These are phyloP conservation scores for Tenthredo distinguenda DNA, from an alignment of 2,888 invertebrate species.

Conservation along the genomic window DNA sequence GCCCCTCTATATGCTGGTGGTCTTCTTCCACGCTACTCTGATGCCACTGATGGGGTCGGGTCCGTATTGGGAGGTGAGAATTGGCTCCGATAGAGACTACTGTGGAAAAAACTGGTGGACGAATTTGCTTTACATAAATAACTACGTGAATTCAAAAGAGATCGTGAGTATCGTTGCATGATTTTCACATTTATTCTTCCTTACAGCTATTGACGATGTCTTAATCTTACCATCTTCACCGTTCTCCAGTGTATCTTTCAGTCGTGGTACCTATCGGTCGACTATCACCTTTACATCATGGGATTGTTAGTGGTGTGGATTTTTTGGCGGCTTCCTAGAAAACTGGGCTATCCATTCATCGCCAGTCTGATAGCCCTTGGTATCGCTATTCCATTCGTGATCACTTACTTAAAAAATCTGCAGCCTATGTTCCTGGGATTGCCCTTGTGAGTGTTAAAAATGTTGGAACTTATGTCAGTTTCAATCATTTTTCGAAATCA, in stretches of 20 bases:
- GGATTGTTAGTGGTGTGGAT: slow-evolving; percentile 60
- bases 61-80: slow-evolving; percentile 67
- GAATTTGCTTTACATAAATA: slow-evolving; percentile 70
- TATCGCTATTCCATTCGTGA: slow-evolving; percentile 62
- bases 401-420: slow-evolving; percentile 62
- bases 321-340: slow-evolving; percentile 66
- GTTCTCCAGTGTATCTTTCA: slow-evolving; percentile 67
- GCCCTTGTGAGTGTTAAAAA: slow-evolving; percentile 64
- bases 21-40: slow-evolving; percentile 66
- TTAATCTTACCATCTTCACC: neutral
- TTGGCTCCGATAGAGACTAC: slow-evolving; percentile 62
- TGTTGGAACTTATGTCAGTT: neutral
- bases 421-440: slow-evolving; percentile 63
- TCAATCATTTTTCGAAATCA: neutral
- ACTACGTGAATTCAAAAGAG: slow-evolving; percentile 64
- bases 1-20: slow-evolving; percentile 65
- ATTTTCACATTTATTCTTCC: neutral
- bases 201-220: neutral
- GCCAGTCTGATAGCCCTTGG: slow-evolving; percentile 60
- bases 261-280: slow-evolving; percentile 67
- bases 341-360: slow-evolving; percentile 65
- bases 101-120: slow-evolving; percentile 68
- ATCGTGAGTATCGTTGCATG: slow-evolving; percentile 57
- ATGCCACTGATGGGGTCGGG: slow-evolving; percentile 68
- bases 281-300: slow-evolving; percentile 66